These are phyloP conservation scores for Deroptyus accipitrinus DNA, from an alignment of 2,113 vertebrate genomes.

Conservation along the genomic window DNA sequence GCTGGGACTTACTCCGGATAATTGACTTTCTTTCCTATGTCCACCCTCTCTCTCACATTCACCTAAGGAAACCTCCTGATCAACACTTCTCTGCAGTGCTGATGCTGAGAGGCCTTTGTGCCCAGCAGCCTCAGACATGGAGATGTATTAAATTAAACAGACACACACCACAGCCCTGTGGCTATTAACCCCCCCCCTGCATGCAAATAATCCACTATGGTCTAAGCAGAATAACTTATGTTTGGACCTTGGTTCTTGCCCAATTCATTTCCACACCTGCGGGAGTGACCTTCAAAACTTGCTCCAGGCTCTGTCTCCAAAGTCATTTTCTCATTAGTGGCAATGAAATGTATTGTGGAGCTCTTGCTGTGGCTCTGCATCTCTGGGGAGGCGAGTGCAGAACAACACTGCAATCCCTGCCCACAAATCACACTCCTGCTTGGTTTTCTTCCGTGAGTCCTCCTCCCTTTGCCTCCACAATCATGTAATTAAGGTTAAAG, in stretches of 20 bases:
- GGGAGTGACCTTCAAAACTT: constrained; percentile 19
- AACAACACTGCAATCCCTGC: not conserved
- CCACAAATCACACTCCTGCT: not conserved
- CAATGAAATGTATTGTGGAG: not conserved
- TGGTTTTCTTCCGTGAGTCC: not conserved
- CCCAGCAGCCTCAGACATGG: not conserved
- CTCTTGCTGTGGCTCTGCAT: not conserved
- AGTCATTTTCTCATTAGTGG: constrained; percentile 12
- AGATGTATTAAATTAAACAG: not conserved
- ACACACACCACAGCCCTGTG: not conserved
- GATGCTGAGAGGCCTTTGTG: not conserved
- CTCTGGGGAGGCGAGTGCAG: not conserved
- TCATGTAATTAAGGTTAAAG: fast-evolving
- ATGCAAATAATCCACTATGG: not conserved
- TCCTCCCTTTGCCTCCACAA: not conserved
- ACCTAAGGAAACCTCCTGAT: not conserved
- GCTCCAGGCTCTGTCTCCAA: constrained; percentile 27
- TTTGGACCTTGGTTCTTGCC: not conserved
- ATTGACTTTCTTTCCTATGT: not conserved
- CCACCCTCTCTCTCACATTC: not conserved
- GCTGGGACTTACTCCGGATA: not conserved
- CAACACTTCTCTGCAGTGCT: not conserved
- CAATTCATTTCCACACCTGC: constrained; percentile 18
- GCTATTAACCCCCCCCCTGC: not conserved
- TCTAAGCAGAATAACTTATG: not conserved